These are phyloP conservation scores for Lates japonicus DNA, from an alignment of 2,797 vertebrate species.

Conservation along the genomic window DNA sequence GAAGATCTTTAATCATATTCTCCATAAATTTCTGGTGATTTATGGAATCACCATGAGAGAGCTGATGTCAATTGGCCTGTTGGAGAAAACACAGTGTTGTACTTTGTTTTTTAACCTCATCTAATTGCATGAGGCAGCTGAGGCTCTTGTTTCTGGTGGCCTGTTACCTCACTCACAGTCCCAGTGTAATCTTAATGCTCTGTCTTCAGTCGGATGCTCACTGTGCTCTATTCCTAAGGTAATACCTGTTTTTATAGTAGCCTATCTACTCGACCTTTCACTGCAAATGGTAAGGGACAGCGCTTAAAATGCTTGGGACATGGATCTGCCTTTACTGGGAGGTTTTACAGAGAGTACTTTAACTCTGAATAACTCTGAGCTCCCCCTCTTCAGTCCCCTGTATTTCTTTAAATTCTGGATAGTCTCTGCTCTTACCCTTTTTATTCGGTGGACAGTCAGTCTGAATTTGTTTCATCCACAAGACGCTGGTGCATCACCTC, in stretches of 20 bases:
- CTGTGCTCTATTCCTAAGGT: conserved; percentile 3
- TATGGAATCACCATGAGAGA: background rate
- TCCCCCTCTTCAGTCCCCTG: conserved; percentile 10
- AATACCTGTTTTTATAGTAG: conserved; percentile 2
- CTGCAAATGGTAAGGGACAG: conserved; percentile 29
- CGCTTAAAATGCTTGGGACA: conserved; percentile 22
- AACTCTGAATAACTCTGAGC: conserved; percentile 10
- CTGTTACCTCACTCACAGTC: no score
- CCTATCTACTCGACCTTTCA: conserved; percentile 55
- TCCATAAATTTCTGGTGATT: background rate
- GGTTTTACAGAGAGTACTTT: background rate
- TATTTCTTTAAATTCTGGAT: conserved; percentile 1
- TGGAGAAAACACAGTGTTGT: background rate
- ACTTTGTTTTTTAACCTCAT: background rate
- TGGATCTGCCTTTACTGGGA: background rate
- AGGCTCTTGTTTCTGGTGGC: background rate
- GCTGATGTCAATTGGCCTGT: background rate
- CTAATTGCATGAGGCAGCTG: background rate
- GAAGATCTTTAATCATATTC: background rate
- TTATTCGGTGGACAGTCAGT: conserved; percentile 30
- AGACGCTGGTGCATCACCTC: background rate
- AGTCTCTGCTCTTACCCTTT: conserved; percentile 6
- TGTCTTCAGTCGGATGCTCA: conserved; percentile 1
- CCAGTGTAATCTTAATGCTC: background rate
- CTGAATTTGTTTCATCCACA: conserved; percentile 14